Percentiles rank a stretch among this genome's conserved stretches.
Evolutionary conservation across 2,797 vertebrate species (phyloP).

Genomic region (Hephaestus fuliginosus): DNA sequence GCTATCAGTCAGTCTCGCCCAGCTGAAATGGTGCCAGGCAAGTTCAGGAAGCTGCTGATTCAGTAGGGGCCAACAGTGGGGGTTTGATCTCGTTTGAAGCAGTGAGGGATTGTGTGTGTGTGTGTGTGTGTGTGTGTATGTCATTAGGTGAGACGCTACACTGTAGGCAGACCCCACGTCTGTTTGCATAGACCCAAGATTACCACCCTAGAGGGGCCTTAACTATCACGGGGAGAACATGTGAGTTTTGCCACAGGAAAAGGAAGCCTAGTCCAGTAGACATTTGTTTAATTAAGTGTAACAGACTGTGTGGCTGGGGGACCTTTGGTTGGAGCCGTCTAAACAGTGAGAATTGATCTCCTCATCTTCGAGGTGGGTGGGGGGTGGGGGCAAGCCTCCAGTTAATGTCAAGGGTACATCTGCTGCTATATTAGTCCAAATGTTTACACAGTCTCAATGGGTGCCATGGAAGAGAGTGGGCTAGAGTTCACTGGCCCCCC

Average conservation of each 20-base stretch:
- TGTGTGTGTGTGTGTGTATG: not conserved
- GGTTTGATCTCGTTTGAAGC: constrained; percentile 43
- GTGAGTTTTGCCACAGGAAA: constrained; percentile 48
- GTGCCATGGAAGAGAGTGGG: constrained; percentile 74
- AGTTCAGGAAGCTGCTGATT: constrained; percentile 68
- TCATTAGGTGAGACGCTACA: constrained; percentile 36
- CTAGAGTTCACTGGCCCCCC: constrained; percentile 72
- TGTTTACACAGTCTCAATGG: constrained; percentile 84
- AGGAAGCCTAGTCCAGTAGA: constrained; percentile 33
- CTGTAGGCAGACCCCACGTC: constrained; percentile 27
- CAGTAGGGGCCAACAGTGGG: constrained; percentile 33
- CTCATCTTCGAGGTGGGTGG: constrained; percentile 52
- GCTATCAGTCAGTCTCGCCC: constrained; percentile 48
- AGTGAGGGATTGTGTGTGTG: not conserved
- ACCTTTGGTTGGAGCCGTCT: constrained; percentile 55
- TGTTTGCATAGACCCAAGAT: constrained; percentile 52
- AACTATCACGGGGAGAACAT: constrained; percentile 54
- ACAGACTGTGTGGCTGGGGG: constrained; percentile 33
- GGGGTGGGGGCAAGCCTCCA: constrained; percentile 24
- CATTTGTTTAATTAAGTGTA: constrained; percentile 69
- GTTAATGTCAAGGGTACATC: constrained; percentile 87
- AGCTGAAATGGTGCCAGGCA: constrained; percentile 56
- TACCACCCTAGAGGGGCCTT: constrained; percentile 44
- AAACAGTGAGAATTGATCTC: constrained; percentile 66
- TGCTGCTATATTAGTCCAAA: constrained; percentile 86